A percentile compares a stretch with the other conserved stretches of the same genome.
Evolutionary conservation across 1,140 invertebrate genomes (phyloP).

Genomic region (Cydia amplana): DNA sequence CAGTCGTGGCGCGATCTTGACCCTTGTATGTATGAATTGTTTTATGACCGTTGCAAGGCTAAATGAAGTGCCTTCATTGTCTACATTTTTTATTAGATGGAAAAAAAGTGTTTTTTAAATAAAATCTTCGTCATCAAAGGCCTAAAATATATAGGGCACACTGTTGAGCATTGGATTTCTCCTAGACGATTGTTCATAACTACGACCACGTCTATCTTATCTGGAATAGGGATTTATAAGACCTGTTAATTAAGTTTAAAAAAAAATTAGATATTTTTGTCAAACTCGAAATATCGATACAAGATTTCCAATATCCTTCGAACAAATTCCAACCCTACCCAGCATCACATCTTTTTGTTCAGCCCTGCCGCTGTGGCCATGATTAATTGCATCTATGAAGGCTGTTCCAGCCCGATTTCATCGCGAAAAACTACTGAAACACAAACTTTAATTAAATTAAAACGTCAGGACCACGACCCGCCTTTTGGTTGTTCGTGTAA

Average conservation of each 20-base stretch:
- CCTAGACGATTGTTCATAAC: too few relatives aligned
- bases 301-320: background rate
- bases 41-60: background rate
- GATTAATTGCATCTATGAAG: conserved; percentile 70
- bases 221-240: too few relatives aligned
- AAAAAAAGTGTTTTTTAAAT: background rate
- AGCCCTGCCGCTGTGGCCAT: conserved; percentile 53
- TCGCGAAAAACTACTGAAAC: conserved; percentile 56
- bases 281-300: background rate
- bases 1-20: conserved; percentile 14
- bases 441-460: conserved; percentile 63
- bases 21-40: conserved; percentile 20
- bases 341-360: conserved; percentile 52
- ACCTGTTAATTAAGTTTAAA: too few relatives aligned
- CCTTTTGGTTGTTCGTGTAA: conserved; percentile 38
- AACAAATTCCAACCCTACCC: conserved; percentile 41
- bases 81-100: background rate
- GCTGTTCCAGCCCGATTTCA: conserved; percentile 47
- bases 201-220: too few relatives aligned
- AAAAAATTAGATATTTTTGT: too few relatives aligned
- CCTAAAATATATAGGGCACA: too few relatives aligned
- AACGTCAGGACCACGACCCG: conserved; percentile 35
- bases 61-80: background rate
- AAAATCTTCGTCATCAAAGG: too few relatives aligned
- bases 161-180: too few relatives aligned